phyloP scores from a whole-genome alignment of 2,888 invertebrate genomes.

The Malacosoma neustria region DNA sequence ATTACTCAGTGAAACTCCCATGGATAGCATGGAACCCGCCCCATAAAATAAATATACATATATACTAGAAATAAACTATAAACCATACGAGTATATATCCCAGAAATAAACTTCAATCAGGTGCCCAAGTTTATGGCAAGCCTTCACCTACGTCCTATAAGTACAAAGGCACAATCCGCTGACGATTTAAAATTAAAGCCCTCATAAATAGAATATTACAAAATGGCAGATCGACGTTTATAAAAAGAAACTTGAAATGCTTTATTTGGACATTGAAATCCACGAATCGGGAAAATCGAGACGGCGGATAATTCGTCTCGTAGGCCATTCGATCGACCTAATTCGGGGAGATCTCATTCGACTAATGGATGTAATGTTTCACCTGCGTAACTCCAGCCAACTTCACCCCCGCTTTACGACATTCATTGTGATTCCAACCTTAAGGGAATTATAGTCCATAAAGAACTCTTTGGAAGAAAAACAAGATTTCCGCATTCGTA shows the following conservation, averaged over 20 bases:
- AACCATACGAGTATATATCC: no score
- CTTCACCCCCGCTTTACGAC: slow-evolving; percentile 5
- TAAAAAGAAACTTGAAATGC: slow-evolving; percentile 12
- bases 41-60: no score
- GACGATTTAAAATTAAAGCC: no score
- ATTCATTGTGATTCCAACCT: slow-evolving; percentile 12
- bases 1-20: no score
- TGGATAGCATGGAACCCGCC: no score
- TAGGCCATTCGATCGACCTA: slow-evolving; percentile 50
- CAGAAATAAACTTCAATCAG: no score
- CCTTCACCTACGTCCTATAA: no score
- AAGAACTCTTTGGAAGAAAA: not conserved
- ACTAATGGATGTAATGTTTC: slow-evolving; percentile 51
- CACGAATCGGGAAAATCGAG: slow-evolving; percentile 36
- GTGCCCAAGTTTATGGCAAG: no score
- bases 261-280: slow-evolving; percentile 32
- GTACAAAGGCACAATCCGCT: no score
- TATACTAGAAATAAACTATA: no score
- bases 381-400: slow-evolving; percentile 40
- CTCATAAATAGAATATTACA: no score
- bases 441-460: slow-evolving; percentile 5
- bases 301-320: slow-evolving; percentile 45
- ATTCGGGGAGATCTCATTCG: slow-evolving; percentile 46
- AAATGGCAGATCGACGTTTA: not conserved
- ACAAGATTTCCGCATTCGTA: not conserved